Evolutionary conservation across 2,113 vertebrate species (phyloP).

Genomic region (Fulica atra): DNA sequence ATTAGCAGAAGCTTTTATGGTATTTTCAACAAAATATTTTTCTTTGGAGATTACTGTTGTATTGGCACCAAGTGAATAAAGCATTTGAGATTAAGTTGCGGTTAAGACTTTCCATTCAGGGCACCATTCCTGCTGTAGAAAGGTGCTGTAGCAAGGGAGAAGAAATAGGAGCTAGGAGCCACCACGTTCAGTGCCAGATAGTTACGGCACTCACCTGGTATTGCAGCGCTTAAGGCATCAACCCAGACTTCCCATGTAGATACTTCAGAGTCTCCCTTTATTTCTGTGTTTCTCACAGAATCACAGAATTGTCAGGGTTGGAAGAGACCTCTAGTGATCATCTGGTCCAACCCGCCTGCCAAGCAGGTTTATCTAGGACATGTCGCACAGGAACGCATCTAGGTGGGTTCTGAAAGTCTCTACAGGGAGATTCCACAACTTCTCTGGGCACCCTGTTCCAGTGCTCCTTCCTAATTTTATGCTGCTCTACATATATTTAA

Average conservation of each 20-base stretch:
- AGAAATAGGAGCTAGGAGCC: background rate
- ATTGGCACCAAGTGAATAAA: background rate
- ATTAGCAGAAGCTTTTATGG: background rate
- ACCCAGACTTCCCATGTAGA: fast-evolving
- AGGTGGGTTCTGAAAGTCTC: too few relatives aligned
- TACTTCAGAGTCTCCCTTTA: background rate
- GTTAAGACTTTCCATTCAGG: background rate
- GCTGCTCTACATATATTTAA: background rate
- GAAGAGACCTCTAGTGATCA: too few relatives aligned
- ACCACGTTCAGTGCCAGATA: background rate
- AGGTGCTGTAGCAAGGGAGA: background rate
- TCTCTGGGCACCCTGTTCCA: too few relatives aligned
- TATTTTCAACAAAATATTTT: background rate
- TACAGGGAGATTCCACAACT: too few relatives aligned
- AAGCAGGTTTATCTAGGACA: too few relatives aligned
- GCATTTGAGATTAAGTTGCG: background rate
- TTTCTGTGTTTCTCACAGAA: background rate
- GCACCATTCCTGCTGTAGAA: background rate
- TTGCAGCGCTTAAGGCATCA: background rate
- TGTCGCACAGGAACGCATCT: too few relatives aligned
- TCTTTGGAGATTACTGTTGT: background rate
- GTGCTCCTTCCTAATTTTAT: background rate
- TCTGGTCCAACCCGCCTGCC: too few relatives aligned
- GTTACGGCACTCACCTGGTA: background rate
- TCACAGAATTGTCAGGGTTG: too few relatives aligned